phyloP scores from a whole-genome alignment of 2,888 invertebrate genomes.

The Torymus texanus region DNA sequence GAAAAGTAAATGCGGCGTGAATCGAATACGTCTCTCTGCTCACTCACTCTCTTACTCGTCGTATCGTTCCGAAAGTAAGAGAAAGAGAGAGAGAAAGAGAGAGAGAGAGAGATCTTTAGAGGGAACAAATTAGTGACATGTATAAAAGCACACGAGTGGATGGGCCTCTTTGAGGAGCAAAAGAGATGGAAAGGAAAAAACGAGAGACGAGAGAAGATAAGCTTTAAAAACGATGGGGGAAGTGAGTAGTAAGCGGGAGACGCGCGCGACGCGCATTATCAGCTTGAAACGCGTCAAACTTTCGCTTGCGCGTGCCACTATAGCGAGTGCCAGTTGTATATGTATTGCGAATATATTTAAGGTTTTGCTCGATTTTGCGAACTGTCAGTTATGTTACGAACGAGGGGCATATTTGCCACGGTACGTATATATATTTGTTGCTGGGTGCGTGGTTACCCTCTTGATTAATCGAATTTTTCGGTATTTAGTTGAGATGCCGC shows the following conservation, averaged over 20 bases:
- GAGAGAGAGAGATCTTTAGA: constrained; percentile 1
- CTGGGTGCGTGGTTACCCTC: too few relatives aligned
- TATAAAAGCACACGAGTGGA: constrained; percentile 28
- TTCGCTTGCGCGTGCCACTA: background rate
- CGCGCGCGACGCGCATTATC: constrained; percentile 7
- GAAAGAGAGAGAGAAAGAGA: background rate
- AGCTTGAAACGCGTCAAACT: constrained; percentile 14
- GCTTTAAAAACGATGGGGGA: constrained; percentile 6
- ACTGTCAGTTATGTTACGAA: too few relatives aligned
- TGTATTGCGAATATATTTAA: background rate
- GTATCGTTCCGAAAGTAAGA: background rate
- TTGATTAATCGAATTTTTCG: too few relatives aligned
- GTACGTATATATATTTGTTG: too few relatives aligned
- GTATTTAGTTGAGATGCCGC: too few relatives aligned
- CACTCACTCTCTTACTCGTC: too few relatives aligned
- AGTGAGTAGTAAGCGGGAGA: background rate
- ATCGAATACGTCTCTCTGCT: constrained; percentile 11
- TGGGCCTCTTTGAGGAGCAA: constrained; percentile 8
- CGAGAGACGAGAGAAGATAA: constrained; percentile 14
- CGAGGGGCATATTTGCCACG: too few relatives aligned
- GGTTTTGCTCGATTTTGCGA: too few relatives aligned
- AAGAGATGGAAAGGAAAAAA: background rate
- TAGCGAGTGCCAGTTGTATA: background rate
- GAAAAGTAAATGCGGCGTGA: constrained; percentile 56
- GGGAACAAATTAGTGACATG: constrained; percentile 48